Evolutionary conservation across 2,797 vertebrate species (phyloP), one percentile per base, ranked within the genome.

Genomic region (Tragopan temminckii): DNA sequence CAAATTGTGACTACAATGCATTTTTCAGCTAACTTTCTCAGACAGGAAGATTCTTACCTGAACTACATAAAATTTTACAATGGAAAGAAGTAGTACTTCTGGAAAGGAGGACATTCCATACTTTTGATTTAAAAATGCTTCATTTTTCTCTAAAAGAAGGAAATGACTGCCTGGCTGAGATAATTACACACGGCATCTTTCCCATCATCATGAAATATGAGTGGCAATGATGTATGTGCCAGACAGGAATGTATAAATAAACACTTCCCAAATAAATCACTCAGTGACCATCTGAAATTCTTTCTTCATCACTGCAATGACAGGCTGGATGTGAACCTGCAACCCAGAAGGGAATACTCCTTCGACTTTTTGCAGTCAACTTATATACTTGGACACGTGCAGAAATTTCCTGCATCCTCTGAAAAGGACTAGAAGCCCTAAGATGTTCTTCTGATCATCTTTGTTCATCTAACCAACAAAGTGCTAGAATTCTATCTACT

Each of bases 161-260:
- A 58, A 85, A 77, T 77, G 20, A 82, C n/a, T 70, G 62, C 25
- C 53, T 89, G 35, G 85, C 64, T 91, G 68, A 80, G 36, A 91
- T 80, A 88, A 94, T 90, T 84, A 71, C 59, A 70, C 1, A 0
- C 5, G 14, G 31, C 76, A 29, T 72, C 85, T 94, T 86, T 84
- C 52, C 21, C 35, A 84, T 81, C 83, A 79, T 35, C 5, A 38
- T 91, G 78, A 94, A 93, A 88, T 94, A 94, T 50, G 75, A 74
- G 70, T 62, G 45, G 64, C 11, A 2, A 35, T 79, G 80, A 82
- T 88, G 24, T 50, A 86, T 77, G 43, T 77, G 84, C 50, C 71
- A 61, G 58, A 75, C 33, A 90, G 33, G n/a, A 94, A 74, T 82
- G 58, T 81, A 77, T 71, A 86, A 94, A 94, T 66, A 94, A 95